Evolutionary conservation across 2,888 invertebrate species (phyloP).

Genomic region (Mactromeris polynyma): DNA sequence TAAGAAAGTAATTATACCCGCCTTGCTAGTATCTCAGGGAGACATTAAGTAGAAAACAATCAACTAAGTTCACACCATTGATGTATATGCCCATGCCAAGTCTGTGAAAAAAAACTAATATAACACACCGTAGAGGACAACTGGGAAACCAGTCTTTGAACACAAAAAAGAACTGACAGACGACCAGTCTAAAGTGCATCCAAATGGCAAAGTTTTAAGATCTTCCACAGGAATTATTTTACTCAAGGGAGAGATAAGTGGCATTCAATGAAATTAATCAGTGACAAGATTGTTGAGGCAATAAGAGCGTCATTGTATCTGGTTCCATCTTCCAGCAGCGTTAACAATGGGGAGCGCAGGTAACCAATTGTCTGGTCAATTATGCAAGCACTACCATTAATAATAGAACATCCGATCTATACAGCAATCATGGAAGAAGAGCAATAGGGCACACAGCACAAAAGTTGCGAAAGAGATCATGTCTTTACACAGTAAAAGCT

Average conservation of each 20-base stretch:
- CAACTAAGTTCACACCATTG: neutral
- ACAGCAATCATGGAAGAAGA: neutral
- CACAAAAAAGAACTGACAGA: neutral
- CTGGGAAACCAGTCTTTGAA: neutral
- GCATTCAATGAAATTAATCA: neutral
- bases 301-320: neutral
- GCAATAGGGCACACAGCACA: neutral
- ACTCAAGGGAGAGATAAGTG: neutral
- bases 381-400: neutral
- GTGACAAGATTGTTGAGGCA: neutral
- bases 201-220: neutral
- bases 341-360: neutral
- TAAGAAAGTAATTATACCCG: neutral
- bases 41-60: neutral
- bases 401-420: neutral
- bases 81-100: neutral
- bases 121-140: neutral
- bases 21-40: neutral
- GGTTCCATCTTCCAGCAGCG: neutral
- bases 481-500: neutral
- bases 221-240: neutral
- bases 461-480: neutral
- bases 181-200: neutral
- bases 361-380: neutral
- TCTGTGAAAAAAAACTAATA: neutral